Evolutionary conservation across 1,140 invertebrate species (phyloP).

Genomic region (Copidosoma floridanum): DNA sequence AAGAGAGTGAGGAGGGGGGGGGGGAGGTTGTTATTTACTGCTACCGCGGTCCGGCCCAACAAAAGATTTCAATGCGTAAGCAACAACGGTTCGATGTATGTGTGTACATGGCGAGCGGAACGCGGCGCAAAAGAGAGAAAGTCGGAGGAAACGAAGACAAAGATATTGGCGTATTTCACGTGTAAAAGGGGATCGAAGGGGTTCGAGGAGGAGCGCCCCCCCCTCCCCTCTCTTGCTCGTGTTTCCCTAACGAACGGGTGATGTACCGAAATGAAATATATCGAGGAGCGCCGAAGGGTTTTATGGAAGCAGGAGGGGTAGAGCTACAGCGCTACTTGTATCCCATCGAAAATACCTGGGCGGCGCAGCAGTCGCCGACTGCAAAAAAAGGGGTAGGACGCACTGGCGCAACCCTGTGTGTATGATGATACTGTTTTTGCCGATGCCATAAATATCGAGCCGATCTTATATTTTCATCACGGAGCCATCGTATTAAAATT

Average conservation of each 20-base stretch:
- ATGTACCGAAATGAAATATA: constrained; percentile 26
- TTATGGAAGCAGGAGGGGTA: not conserved
- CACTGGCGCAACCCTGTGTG: not conserved
- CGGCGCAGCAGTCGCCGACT: constrained; percentile 1
- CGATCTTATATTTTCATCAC: constrained; percentile 59
- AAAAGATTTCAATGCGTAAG: constrained; percentile 8
- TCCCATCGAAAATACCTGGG: constrained; percentile 26
- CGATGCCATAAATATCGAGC: constrained; percentile 51
- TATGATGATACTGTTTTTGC: no score
- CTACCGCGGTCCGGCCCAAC: no score
- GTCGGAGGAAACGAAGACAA: constrained; percentile 23
- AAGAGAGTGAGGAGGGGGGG: no score
- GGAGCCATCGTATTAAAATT: constrained; percentile 56
- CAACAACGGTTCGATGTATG: no score
- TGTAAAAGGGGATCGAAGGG: not conserved
- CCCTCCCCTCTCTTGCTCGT: not conserved
- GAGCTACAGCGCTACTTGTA: constrained; percentile 18
- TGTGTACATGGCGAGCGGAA: no score
- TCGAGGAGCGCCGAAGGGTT: constrained; percentile 9
- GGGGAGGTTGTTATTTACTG: no score
- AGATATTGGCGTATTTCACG: constrained; percentile 15
- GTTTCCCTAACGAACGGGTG: constrained; percentile 23
- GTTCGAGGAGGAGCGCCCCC: not conserved
- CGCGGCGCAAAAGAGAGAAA: no score
- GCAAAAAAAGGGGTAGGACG: not conserved